phyloP scores from a whole-genome alignment of 1,140 invertebrate genomes.

The Drosophila serrata region DNA sequence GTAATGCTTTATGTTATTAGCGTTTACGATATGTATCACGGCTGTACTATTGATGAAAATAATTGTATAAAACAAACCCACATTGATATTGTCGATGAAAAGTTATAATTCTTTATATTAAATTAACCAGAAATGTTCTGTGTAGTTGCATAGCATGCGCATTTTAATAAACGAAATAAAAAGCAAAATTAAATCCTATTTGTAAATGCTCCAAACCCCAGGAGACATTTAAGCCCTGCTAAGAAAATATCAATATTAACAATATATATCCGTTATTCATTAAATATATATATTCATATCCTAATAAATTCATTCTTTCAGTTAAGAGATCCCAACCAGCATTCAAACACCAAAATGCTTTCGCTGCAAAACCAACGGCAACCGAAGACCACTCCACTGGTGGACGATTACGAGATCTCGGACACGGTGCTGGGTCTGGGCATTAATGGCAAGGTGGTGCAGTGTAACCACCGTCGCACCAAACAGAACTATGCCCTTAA shows the following conservation, averaged over 20 bases:
- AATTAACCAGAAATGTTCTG: neutral
- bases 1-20: too few relatives aligned
- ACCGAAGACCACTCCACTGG: slow-evolving; percentile 93
- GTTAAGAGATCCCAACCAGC: slow-evolving; percentile 15
- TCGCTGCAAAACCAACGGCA: slow-evolving; percentile 75
- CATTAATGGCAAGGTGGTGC: slow-evolving; percentile 97
- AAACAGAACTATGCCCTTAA: slow-evolving; percentile 95
- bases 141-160: too few relatives aligned
- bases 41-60: neutral
- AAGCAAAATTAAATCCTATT: neutral
- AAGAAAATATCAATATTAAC: too few relatives aligned
- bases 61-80: neutral
- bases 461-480: slow-evolving; percentile 90
- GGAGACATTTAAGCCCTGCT: too few relatives aligned
- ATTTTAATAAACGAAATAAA: too few relatives aligned
- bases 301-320: neutral
- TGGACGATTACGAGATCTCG: slow-evolving; percentile 97
- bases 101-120: too few relatives aligned
- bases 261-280: too few relatives aligned
- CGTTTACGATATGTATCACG: too few relatives aligned
- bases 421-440: slow-evolving; percentile 97
- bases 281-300: too few relatives aligned
- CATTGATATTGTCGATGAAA: too few relatives aligned
- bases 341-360: slow-evolving; percentile 55
- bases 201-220: too few relatives aligned